phyloP scores from a whole-genome alignment of 2,113 vertebrate genomes.

The Diadophis punctatus region DNA sequence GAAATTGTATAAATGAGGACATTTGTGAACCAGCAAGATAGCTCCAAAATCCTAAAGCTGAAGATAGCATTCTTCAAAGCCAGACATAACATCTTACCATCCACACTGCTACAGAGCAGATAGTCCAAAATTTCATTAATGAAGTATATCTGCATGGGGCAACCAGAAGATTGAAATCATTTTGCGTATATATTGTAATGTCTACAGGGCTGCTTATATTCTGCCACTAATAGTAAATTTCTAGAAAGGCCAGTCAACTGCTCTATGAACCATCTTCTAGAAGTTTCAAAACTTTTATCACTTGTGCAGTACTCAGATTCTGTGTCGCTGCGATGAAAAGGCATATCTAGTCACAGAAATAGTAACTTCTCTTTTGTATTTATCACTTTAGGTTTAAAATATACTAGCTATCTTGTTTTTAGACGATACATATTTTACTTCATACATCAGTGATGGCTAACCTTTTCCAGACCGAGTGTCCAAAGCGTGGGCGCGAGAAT shows the following conservation, averaged over 20 bases:
- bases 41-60: neutral
- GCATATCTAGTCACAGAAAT: neutral
- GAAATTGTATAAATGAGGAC: neutral
- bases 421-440: neutral
- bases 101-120: neutral
- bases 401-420: neutral
- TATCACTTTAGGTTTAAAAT: neutral
- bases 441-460: neutral
- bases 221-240: neutral
- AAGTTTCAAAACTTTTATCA: neutral
- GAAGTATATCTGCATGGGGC: neutral
- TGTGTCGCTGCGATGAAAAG: neutral
- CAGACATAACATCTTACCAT: neutral
- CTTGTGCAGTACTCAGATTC: neutral
- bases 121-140: neutral
- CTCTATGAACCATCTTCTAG: neutral
- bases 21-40: neutral
- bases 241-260: neutral
- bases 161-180: neutral
- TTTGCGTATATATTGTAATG: neutral
- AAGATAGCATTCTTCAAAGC: neutral
- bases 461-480: too few species aligned
- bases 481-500: too few species aligned
- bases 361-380: neutral
- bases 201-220: neutral